These are phyloP conservation scores for Conomelus anceps DNA, from an alignment of 2,888 invertebrate species.

Conservation along the genomic window DNA sequence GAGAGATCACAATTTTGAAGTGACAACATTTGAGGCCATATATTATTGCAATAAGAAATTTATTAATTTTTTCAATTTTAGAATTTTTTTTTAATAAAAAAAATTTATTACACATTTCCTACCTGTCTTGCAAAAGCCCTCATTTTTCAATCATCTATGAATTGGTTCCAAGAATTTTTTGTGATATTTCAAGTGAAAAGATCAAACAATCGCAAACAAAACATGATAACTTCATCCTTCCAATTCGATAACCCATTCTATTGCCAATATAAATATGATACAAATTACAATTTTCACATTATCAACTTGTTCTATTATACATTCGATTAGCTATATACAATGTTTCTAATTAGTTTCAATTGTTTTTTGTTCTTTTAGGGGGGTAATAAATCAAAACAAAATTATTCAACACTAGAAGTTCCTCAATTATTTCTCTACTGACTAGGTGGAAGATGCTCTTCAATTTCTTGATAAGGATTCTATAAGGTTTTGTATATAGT, in stretches of 20 bases:
- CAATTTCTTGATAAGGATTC: background rate
- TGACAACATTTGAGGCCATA: no score
- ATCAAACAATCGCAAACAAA: background rate
- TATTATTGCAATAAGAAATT: no score
- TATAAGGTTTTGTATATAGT: background rate
- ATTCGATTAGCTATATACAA: background rate
- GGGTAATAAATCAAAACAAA: background rate
- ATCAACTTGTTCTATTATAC: background rate
- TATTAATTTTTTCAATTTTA: no score
- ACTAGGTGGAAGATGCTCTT: background rate
- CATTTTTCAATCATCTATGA: no score
- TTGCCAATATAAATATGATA: background rate
- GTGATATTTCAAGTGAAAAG: background rate
- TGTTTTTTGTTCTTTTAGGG: no score
- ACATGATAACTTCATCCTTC: background rate
- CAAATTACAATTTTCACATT: background rate
- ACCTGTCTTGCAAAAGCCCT: no score
- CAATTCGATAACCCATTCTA: background rate
- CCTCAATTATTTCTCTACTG: background rate
- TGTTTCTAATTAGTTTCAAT: background rate
- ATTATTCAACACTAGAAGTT: background rate
- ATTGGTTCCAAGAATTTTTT: background rate
- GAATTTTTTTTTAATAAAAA: no score
- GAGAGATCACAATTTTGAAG: no score
- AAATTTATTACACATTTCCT: no score